phyloP scores from a whole-genome alignment of 2,113 vertebrate genomes.

The Caranx ignobilis region DNA sequence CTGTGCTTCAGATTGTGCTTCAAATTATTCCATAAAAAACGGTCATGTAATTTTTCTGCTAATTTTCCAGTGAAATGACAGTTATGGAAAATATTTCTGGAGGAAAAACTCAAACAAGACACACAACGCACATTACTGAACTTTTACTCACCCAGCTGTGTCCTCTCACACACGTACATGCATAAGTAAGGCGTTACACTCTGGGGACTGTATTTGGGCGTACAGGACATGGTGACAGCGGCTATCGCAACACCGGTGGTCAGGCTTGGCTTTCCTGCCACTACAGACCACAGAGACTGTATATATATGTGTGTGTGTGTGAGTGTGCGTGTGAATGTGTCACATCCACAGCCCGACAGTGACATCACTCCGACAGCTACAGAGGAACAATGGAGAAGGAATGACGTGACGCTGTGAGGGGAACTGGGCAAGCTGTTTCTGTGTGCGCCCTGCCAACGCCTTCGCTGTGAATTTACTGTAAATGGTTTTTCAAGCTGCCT shows the following conservation, averaged over 20 bases:
- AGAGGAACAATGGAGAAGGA: conserved; percentile 77
- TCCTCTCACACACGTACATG: neutral
- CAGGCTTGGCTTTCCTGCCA: conserved; percentile 59
- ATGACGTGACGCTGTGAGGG: conserved; percentile 72
- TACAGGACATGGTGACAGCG: conserved; percentile 47
- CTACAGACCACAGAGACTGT: conserved; percentile 37
- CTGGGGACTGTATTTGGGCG: conserved; percentile 41
- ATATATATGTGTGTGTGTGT: conserved; percentile 27
- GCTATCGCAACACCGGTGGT: conserved; percentile 39
- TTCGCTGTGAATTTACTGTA: conserved; percentile 16
- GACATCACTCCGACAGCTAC: conserved; percentile 75
- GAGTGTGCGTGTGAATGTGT: conserved; percentile 45
- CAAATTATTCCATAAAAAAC: neutral
- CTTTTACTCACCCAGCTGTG: neutral
- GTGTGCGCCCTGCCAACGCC: conserved; percentile 49
- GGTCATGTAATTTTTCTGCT: neutral
- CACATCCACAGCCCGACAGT: conserved; percentile 67
- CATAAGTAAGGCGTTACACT: conserved; percentile 9
- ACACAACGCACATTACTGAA: neutral
- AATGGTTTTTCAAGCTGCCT: conserved; percentile 30
- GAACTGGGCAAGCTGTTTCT: conserved; percentile 74
- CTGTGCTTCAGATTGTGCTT: no score
- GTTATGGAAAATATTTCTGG: neutral
- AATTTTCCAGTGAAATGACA: neutral
- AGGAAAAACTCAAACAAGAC: neutral